Conservation (phyloP, 2,797 vertebrate species). For the Diplodus sargus region DNA sequence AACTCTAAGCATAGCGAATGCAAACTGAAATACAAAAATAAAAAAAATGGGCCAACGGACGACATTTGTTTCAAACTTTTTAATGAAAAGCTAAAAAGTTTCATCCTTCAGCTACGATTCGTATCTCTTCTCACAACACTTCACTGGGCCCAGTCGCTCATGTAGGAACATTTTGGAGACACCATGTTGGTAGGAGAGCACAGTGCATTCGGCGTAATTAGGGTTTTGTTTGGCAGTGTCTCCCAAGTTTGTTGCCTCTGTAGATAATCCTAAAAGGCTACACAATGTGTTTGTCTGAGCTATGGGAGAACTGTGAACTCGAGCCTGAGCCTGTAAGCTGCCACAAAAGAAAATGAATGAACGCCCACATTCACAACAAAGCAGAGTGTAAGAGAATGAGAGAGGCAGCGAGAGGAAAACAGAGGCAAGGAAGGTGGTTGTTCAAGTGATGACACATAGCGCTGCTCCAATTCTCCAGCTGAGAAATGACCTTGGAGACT, state of each 20-base stretch:
- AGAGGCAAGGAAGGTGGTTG: slow-evolving; percentile 39
- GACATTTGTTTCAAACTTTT: neutral
- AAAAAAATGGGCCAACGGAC: neutral
- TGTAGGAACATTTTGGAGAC: slow-evolving; percentile 44
- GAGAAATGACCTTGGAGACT: slow-evolving; percentile 37
- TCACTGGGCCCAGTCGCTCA: slow-evolving; percentile 19
- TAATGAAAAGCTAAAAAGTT: slow-evolving; percentile 3
- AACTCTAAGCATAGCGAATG: neutral
- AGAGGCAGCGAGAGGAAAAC: slow-evolving; percentile 28
- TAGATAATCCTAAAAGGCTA: slow-evolving; percentile 75
- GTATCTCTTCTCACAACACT: slow-evolving; percentile 35
- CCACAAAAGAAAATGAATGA: slow-evolving; percentile 71
- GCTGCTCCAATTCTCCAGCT: slow-evolving; percentile 19
- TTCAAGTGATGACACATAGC: slow-evolving; percentile 37
- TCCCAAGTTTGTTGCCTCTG: slow-evolving; percentile 62
- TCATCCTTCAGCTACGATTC: slow-evolving; percentile 9
- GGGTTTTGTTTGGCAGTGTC: slow-evolving; percentile 70
- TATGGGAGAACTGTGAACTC: slow-evolving; percentile 71
- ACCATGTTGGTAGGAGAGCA: slow-evolving; percentile 31
- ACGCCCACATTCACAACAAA: slow-evolving; percentile 70
- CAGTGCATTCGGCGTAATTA: slow-evolving; percentile 65
- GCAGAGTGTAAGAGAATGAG: slow-evolving; percentile 43
- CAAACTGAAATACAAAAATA: neutral
- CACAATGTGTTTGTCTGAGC: slow-evolving; percentile 76
- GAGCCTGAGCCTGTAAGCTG: slow-evolving; percentile 71